Base-by-base conservation (phyloP, 2,888 invertebrate genomes). In the Torymus auratus region DNA sequence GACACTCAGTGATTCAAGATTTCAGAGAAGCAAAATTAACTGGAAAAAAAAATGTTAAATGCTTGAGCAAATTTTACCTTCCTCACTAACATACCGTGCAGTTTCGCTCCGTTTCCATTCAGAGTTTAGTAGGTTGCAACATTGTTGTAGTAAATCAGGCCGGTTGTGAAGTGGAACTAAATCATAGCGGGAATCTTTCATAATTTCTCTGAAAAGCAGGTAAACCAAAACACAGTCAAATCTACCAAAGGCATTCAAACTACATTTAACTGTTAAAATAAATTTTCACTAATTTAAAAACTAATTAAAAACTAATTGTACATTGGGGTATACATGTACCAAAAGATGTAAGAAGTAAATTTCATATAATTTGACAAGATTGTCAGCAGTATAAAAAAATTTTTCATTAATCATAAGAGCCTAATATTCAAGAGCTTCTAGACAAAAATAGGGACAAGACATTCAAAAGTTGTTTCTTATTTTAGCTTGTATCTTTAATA, bases 91-190 rank as follows among this genome's bases (percentile, higher is more conserved):
- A 62, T 88, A 92, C 92, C 97, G 93, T 79, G 96, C 96, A 56
- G 94, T 94, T 89, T 95, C 94, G 87, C 96, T 96, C 86, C 96
- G 93, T 83, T 95, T 95, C 97, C 97, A 97, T 92, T 97, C 96
- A n/a, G 94, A 94, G 90, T 97, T 97, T 84, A 97, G 94, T 78
- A 97, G 92, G 85, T 93, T 92, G 88, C 95, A 96, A 88, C 96
- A 96, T 87, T 94, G 93, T 88, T 93, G 92, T 85, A 94, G 92
- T 88, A 94, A 94, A 89, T 96, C 93, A 62, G 95, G 95, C 87
- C 95, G 92, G 86, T 94, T 92, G 88, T 96, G 96, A 82, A 96
- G 92, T 81, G 94, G 94, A 86, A 96, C 92, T 84, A 96, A 94
- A 73, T 83, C 83, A 80, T 89, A 90, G 17, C 86, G 85, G 65